Percentiles rank a stretch among this genome's conserved stretches.
Evolutionary conservation across 1,140 invertebrate species (phyloP).

Genomic region (Whitmania pigra): DNA sequence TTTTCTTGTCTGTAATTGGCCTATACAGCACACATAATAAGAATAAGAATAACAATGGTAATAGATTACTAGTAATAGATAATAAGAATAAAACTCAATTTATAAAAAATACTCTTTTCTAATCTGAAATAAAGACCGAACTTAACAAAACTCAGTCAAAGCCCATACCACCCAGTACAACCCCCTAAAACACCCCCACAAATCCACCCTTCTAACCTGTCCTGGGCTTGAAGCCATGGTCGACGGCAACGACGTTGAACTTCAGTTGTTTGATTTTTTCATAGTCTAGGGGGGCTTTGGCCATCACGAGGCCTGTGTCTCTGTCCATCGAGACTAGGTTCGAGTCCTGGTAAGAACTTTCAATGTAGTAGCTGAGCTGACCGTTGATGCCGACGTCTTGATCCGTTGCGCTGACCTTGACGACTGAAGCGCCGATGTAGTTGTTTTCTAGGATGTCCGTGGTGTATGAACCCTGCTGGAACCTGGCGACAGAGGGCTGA

Average conservation of each 20-base stretch:
- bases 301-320: neutral
- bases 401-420: conserved; percentile 46
- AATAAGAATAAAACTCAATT: too few species aligned
- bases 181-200: too few species aligned
- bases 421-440: conserved; percentile 22
- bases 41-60: too few species aligned
- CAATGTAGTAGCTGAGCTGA: conserved; percentile 64
- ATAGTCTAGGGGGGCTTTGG: conserved; percentile 6
- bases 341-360: neutral
- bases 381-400: conserved; percentile 61
- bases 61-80: too few species aligned
- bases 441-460: conserved; percentile 52
- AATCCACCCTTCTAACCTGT: neutral
- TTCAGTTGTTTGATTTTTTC: conserved; percentile 8
- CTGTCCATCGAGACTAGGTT: neutral
- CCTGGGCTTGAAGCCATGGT: neutral
- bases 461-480: conserved; percentile 62
- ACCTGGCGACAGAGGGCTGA: conserved; percentile 89
- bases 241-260: conserved; percentile 9
- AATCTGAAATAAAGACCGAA: too few species aligned
- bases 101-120: too few species aligned
- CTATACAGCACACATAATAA: too few species aligned
- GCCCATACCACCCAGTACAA: too few species aligned
- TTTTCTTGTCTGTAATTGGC: too few species aligned
- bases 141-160: too few species aligned